Conservation (phyloP, 2,113 vertebrate genomes). For the Colistium nudipinnis region DNA sequence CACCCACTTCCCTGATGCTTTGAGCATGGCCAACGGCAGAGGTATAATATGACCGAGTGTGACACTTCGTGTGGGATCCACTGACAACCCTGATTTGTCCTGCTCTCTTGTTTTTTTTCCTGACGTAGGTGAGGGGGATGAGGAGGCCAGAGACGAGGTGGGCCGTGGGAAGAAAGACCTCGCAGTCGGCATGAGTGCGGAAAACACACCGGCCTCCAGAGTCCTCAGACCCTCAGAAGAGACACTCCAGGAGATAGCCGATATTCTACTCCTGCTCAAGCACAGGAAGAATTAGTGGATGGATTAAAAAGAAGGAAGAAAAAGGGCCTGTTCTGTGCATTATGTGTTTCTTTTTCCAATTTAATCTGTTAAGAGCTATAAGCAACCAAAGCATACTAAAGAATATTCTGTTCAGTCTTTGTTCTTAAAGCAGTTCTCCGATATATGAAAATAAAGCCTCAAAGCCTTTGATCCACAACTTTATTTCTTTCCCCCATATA, state of each 20-base stretch:
- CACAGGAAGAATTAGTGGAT: slow-evolving; percentile 39
- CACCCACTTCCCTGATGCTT: not conserved
- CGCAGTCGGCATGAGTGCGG: slow-evolving; percentile 13
- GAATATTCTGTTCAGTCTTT: not conserved
- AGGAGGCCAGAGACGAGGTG: slow-evolving; percentile 25
- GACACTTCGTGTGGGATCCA: not conserved
- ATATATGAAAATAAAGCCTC: slow-evolving; percentile 46
- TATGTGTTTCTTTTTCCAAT: not conserved
- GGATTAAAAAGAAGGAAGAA: not conserved
- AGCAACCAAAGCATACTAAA: not conserved
- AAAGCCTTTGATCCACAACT: slow-evolving; percentile 47
- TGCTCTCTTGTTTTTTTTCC: not conserved
- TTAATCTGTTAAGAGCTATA: not conserved
- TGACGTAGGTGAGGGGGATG: slow-evolving; percentile 25
- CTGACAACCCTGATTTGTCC: not conserved
- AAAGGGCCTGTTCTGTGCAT: slow-evolving; percentile 22
- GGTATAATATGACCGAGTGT: slow-evolving; percentile 34
- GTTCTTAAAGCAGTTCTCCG: not conserved
- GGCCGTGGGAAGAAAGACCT: slow-evolving; percentile 1
- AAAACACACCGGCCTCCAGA: slow-evolving; percentile 35
- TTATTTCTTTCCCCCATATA: slow-evolving; percentile 72
- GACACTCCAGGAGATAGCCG: slow-evolving; percentile 63
- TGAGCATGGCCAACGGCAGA: slow-evolving; percentile 7
- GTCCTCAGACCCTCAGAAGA: slow-evolving; percentile 50
- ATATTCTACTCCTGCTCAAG: slow-evolving; percentile 73